These are phyloP conservation scores for Onychorhynchus coronatus DNA, from an alignment of 2,113 vertebrate species.

Conservation along the genomic window DNA sequence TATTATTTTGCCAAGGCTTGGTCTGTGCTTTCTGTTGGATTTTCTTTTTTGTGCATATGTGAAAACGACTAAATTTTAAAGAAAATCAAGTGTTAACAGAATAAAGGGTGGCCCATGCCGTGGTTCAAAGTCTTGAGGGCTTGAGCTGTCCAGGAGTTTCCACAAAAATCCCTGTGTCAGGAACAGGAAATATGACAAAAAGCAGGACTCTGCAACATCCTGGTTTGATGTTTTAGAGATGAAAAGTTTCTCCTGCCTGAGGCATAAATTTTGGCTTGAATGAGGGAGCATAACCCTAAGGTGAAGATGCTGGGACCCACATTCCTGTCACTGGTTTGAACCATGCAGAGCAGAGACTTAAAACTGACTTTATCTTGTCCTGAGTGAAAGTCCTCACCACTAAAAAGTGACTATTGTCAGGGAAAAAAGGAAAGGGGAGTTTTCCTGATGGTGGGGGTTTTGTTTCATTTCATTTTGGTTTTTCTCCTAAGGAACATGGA, in stretches of 20 bases:
- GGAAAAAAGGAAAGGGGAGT: not conserved
- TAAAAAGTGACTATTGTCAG: not conserved
- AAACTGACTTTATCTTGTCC: not conserved
- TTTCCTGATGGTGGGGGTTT: not conserved
- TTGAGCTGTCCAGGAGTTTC: not conserved
- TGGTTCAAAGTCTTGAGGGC: not conserved
- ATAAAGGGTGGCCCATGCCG: not conserved
- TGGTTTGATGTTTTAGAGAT: slow-evolving; percentile 13
- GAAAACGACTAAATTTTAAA: not conserved
- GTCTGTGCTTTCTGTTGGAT: not conserved
- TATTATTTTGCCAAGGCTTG: not conserved
- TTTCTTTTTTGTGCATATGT: not conserved
- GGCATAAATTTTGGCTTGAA: slow-evolving; percentile 35
- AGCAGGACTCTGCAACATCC: not conserved
- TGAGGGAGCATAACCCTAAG: not conserved
- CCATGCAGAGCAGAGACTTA: not conserved
- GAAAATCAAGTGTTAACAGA: not conserved
- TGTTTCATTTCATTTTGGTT: not conserved
- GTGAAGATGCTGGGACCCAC: not conserved
- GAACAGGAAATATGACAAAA: not conserved
- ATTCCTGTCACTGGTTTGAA: not conserved
- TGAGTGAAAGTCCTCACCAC: not conserved
- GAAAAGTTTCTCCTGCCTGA: slow-evolving; percentile 5
- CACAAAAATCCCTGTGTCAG: not conserved
- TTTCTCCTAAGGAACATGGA: not conserved